Percentiles rank a stretch among this genome's conserved stretches.
Conservation (phyloP, 2,888 invertebrate species). For the Acanthosepion pharaonis region DNA sequence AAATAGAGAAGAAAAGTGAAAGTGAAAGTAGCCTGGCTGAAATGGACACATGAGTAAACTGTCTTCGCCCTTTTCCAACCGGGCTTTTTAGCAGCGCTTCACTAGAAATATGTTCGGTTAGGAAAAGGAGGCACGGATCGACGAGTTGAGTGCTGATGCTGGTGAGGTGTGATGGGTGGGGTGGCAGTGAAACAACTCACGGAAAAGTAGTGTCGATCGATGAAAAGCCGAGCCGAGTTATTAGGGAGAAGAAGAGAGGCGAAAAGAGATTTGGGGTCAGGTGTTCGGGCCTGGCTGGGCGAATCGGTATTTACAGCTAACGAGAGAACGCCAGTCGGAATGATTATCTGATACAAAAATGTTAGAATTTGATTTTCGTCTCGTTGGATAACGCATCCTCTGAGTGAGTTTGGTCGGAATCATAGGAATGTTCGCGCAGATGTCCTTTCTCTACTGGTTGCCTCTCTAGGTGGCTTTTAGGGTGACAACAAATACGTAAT, state of each 20-base stretch:
- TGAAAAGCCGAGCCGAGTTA: not conserved
- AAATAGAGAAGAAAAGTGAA: not conserved
- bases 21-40: not conserved
- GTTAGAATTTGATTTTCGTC: not conserved
- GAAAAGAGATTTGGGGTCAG: not conserved
- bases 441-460: not conserved
- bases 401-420: not conserved
- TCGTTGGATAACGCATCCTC: not conserved
- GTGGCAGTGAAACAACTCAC: not conserved
- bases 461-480: not conserved
- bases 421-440: not conserved
- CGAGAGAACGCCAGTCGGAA: not conserved
- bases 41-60: not conserved
- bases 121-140: not conserved
- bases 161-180: not conserved
- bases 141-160: not conserved
- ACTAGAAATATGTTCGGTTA: not conserved
- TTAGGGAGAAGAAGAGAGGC: not conserved
- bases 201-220: not conserved
- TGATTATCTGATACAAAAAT: not conserved
- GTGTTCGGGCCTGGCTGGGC: not conserved
- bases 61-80: not conserved
- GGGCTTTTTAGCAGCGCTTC: constrained; percentile 33
- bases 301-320: not conserved
- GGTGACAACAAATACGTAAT: no score